Evolutionary conservation across 2,113 vertebrate genomes (phyloP).

Genomic region (Gallinago jamesoni): DNA sequence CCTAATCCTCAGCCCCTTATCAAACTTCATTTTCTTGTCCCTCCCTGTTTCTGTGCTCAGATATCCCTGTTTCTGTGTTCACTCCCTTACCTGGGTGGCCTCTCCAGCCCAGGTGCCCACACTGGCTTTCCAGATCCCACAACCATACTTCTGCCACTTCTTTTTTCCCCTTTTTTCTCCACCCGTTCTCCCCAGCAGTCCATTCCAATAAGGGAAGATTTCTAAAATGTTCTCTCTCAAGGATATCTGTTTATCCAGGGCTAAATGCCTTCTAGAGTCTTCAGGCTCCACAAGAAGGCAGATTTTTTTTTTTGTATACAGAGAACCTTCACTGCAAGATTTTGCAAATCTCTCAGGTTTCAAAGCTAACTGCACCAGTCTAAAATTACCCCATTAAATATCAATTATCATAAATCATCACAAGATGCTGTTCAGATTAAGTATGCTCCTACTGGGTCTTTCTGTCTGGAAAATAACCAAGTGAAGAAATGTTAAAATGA

Average conservation of each 20-base stretch:
- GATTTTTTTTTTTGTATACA: not conserved
- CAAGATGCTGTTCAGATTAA: slow-evolving; percentile 61
- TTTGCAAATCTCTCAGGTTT: slow-evolving; percentile 13
- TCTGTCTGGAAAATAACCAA: slow-evolving; percentile 16
- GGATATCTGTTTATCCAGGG: not conserved
- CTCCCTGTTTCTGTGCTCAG: not conserved
- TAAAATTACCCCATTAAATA: slow-evolving; percentile 60
- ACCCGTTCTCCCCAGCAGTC: not conserved
- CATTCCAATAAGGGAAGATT: not conserved
- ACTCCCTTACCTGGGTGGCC: fast-evolving
- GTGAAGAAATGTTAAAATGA: slow-evolving; percentile 2
- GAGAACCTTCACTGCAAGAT: not conserved
- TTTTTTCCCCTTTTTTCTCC: too few relatives aligned
- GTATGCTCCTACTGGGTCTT: slow-evolving; percentile 52
- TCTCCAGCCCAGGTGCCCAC: not conserved
- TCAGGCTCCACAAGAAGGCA: not conserved
- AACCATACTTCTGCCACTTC: not conserved
- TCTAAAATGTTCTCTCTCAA: not conserved
- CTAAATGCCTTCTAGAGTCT: not conserved
- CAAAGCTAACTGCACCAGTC: slow-evolving; percentile 22
- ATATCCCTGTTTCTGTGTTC: not conserved
- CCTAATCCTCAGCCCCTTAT: not conserved
- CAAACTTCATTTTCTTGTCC: fast-evolving
- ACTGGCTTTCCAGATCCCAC: not conserved
- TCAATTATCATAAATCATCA: slow-evolving; percentile 63